These are phyloP conservation scores for Epirrhoe alternata DNA, from an alignment of 2,888 invertebrate genomes.

Conservation along the genomic window DNA sequence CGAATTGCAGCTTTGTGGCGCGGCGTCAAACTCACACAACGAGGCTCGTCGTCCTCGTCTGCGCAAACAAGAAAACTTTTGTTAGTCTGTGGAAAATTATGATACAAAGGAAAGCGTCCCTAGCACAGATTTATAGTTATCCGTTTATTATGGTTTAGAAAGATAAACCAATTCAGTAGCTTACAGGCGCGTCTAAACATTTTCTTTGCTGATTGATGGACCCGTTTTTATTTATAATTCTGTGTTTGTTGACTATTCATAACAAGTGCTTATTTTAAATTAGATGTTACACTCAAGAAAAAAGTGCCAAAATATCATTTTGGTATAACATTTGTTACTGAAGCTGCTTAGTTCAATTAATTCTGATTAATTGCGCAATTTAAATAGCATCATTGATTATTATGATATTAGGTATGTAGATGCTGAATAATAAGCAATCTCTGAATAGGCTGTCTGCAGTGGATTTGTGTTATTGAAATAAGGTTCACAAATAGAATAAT, in stretches of 20 bases:
- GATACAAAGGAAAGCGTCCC: constrained; percentile 23
- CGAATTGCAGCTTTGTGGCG: constrained; percentile 95
- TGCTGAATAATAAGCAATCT: too few species aligned
- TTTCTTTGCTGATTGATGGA: constrained; percentile 2
- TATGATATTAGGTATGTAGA: too few species aligned
- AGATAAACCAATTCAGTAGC: constrained; percentile 3
- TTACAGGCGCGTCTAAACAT: background rate
- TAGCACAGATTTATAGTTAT: constrained; percentile 12
- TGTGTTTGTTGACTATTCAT: background rate
- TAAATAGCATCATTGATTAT: too few species aligned
- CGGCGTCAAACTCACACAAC: constrained; percentile 92
- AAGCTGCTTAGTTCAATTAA: too few species aligned
- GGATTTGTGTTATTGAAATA: too few species aligned
- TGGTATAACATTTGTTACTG: too few species aligned
- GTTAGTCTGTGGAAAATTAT: constrained; percentile 34
- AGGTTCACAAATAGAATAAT: too few species aligned
- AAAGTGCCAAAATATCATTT: too few species aligned
- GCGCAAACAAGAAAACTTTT: constrained; percentile 56
- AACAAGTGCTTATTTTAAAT: too few species aligned
- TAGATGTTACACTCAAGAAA: too few species aligned
- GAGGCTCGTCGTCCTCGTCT: constrained; percentile 93
- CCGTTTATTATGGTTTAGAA: constrained; percentile 1
- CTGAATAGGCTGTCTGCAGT: too few species aligned
- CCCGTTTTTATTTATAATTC: background rate
- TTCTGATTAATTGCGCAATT: too few species aligned